Conservation (phyloP, 2,888 invertebrate species). For the Teinopalpus imperialis region DNA sequence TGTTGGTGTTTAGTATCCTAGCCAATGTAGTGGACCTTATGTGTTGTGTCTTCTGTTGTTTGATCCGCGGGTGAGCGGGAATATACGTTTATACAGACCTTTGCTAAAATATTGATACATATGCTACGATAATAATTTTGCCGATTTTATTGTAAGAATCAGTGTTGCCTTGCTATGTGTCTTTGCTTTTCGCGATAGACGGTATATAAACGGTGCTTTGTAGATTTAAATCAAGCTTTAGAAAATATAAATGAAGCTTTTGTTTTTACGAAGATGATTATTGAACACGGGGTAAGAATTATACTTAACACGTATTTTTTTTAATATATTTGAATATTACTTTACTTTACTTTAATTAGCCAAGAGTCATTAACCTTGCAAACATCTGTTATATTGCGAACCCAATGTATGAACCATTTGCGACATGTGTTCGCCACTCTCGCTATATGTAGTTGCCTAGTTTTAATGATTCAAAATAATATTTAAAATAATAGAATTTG, state of each 20-base stretch:
- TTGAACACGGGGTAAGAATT: slow-evolving; percentile 26
- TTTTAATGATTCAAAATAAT: slow-evolving; percentile 34
- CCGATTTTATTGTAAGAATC: slow-evolving; percentile 61
- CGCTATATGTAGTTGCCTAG: slow-evolving; percentile 37
- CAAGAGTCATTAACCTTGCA: slow-evolving; percentile 57
- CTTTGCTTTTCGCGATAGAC: slow-evolving; percentile 76
- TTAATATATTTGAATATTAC: background rate
- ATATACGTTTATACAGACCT: slow-evolving; percentile 42
- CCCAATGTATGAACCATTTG: slow-evolving; percentile 53
- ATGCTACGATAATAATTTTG: slow-evolving; percentile 57
- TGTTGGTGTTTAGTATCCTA: slow-evolving; percentile 64
- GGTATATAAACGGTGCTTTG: slow-evolving; percentile 72
- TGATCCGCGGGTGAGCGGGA: slow-evolving; percentile 50
- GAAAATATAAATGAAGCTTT: slow-evolving; percentile 25
- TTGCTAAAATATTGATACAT: slow-evolving; percentile 54
- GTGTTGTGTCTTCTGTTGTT: slow-evolving; percentile 74
- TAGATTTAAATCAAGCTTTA: slow-evolving; percentile 38
- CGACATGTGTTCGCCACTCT: slow-evolving; percentile 74
- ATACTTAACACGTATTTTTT: background rate
- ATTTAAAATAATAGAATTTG: slow-evolving; percentile 37
- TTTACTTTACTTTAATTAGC: slow-evolving; percentile 34
- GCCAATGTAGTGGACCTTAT: slow-evolving; percentile 71
- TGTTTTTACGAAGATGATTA: slow-evolving; percentile 16
- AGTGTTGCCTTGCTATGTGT: slow-evolving; percentile 81
- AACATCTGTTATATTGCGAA: slow-evolving; percentile 69